phyloP scores from a whole-genome alignment of 2,113 vertebrate species.

The Tupaia tana region DNA sequence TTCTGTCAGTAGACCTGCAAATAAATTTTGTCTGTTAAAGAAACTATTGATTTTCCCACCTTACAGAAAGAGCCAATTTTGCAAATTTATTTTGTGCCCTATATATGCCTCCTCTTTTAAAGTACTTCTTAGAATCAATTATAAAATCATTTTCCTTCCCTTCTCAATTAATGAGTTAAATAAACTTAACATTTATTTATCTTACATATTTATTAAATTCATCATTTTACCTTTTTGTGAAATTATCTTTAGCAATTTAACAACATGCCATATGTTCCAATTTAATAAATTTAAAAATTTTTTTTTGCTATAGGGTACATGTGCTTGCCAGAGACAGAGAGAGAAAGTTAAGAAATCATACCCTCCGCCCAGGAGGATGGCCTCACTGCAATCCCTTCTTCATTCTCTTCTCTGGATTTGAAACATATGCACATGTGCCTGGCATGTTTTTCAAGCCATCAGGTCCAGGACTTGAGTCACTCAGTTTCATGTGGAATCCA shows the following conservation, averaged over 20 bases:
- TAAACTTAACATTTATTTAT: background rate
- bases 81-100: background rate
- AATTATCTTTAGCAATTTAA: constrained; percentile 44
- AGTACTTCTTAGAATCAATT: background rate
- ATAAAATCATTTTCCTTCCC: background rate
- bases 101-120: background rate
- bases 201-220: constrained; percentile 11
- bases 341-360: too few relatives aligned
- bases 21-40: constrained; percentile 10
- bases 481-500: too few relatives aligned
- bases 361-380: too few relatives aligned
- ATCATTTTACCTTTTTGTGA: constrained; percentile 33
- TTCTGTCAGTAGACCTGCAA: background rate
- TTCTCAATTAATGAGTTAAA: constrained; percentile 33
- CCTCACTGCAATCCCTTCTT: too few relatives aligned
- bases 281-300: constrained; percentile 13
- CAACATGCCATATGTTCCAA: constrained; percentile 7
- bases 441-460: too few relatives aligned
- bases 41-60: background rate
- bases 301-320: too few relatives aligned
- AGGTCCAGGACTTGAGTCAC: too few relatives aligned
- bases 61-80: background rate
- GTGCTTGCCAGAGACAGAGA: too few relatives aligned
- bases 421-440: too few relatives aligned
- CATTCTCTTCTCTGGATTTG: too few relatives aligned